Base-by-base conservation (phyloP, 1,140 invertebrate genomes). In the Brachystomella parvula region DNA sequence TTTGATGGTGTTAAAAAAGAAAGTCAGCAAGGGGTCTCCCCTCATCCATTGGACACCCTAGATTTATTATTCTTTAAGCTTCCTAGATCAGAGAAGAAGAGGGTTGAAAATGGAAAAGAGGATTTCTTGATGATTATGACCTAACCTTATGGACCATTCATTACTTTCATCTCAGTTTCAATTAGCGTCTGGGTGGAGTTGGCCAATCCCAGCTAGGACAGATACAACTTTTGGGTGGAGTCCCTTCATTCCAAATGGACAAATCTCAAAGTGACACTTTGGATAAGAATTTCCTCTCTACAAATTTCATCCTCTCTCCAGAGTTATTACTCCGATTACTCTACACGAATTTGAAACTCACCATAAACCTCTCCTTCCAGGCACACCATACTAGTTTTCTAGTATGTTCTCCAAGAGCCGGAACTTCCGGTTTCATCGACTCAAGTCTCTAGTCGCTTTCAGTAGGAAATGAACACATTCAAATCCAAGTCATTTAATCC, bases 101-200 rank as follows among this genome's bases (percentile, higher is more conserved):
- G 21, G 24, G 21, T 53, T 53, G 9, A 24, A 53, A 53, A 15
- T 26, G 21, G n/a, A 44, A 44, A 44, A 44, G 9, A 44, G 39
- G 9, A 17, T 53, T 53, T 6, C 15, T 15, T 53, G 49, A 53
- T 53, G 49, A 53, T 53, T 53, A 53, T 53, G 49, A 53, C 49
- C 49, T 53, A 53, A 24, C 49, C 49, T 53, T 53, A 53, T 53
- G 49, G 49, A 53, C 49, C 49, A 53, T 53, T 53, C 49, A 53
- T 53, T 53, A 53, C 21, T 53, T 9, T 15, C 15, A 53, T 12
- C 24, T 53, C 49, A 53, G 15, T 53, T 53, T 53, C 49, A 53
- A 53, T 53, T 53, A 53, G 49, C 6, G 49, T 24, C 24, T 17
- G 49, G 24, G 49, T 53, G 49, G 49, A 26, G 49, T 53, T 15